Conservation (phyloP, 2,797 vertebrate species). For the Danio kyathit region DNA sequence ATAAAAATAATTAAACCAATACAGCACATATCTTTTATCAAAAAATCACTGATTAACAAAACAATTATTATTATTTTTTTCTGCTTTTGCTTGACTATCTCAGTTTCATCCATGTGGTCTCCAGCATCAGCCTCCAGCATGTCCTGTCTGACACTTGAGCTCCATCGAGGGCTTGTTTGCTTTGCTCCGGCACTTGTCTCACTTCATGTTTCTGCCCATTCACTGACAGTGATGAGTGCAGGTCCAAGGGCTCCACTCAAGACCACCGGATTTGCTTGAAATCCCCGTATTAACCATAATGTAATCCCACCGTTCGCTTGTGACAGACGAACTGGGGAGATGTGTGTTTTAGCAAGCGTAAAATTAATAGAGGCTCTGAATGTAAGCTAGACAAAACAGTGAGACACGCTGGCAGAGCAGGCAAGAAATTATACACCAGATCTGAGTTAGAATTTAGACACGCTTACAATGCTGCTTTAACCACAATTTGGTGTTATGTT, state of each 20-base stretch:
- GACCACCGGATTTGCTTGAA: slow-evolving; percentile 54
- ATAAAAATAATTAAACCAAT: too few relatives aligned
- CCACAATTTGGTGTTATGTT: not conserved
- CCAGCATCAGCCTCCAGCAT: slow-evolving; percentile 19
- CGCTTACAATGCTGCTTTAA: slow-evolving; percentile 5
- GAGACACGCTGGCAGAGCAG: slow-evolving; percentile 2
- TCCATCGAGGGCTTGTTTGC: slow-evolving; percentile 35
- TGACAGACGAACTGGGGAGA: slow-evolving; percentile 34
- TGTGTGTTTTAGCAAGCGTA: slow-evolving; percentile 49
- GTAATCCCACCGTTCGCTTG: slow-evolving; percentile 52
- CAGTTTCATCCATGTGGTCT: slow-evolving; percentile 11
- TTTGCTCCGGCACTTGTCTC: slow-evolving; percentile 39
- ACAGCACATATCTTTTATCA: too few relatives aligned
- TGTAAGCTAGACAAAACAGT: slow-evolving; percentile 41
- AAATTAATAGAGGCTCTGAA: slow-evolving; percentile 59
- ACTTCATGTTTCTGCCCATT: slow-evolving; percentile 43
- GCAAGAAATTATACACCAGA: slow-evolving; percentile 22
- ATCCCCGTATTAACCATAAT: slow-evolving; percentile 57
- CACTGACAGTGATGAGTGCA: slow-evolving; percentile 44
- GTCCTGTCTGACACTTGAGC: slow-evolving; percentile 19
- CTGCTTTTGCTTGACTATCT: not conserved
- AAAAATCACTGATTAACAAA: too few relatives aligned
- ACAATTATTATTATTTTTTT: not conserved
- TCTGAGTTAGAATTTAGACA: slow-evolving; percentile 14
- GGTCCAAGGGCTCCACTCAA: slow-evolving; percentile 30